These are phyloP conservation scores for Camptogramma bilineatum DNA, from an alignment of 2,888 invertebrate genomes.

Conservation along the genomic window DNA sequence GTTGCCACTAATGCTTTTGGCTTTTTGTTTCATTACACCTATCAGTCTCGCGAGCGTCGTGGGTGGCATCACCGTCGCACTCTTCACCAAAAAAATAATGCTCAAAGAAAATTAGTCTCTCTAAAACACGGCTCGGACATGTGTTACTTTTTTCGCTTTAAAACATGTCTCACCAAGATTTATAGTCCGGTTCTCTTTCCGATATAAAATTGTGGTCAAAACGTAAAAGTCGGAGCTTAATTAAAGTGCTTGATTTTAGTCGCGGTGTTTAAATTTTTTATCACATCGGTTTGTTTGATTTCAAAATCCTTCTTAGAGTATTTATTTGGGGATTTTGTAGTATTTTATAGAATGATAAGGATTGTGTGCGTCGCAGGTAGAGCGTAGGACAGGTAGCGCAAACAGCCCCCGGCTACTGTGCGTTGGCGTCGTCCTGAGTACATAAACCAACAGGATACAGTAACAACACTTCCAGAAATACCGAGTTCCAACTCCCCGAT, in stretches of 20 bases:
- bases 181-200: slow-evolving; percentile 71
- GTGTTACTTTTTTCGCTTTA: slow-evolving; percentile 85
- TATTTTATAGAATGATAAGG: slow-evolving; percentile 78
- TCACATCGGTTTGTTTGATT: slow-evolving; percentile 68
- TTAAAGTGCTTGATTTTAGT: slow-evolving; percentile 55
- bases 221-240: slow-evolving; percentile 65
- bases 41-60: slow-evolving; percentile 67
- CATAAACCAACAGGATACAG: slow-evolving; percentile 64
- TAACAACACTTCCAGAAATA: slow-evolving; percentile 30
- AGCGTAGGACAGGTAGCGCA: slow-evolving; percentile 83
- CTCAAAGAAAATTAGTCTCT: slow-evolving; percentile 82
- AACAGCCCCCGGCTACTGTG: slow-evolving; percentile 77
- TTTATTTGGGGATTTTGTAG: slow-evolving; percentile 70
- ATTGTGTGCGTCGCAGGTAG: slow-evolving; percentile 69
- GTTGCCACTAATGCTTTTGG: slow-evolving; percentile 52
- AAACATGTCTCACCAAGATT: slow-evolving; percentile 77
- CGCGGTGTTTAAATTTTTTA: slow-evolving; percentile 52
- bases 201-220: slow-evolving; percentile 74
- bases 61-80: slow-evolving; percentile 80
- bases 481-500: slow-evolving; percentile 18
- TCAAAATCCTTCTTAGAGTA: slow-evolving; percentile 63
- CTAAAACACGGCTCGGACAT: slow-evolving; percentile 81
- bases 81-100: slow-evolving; percentile 71
- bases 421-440: slow-evolving; percentile 72
- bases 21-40: slow-evolving; percentile 56